Base-by-base conservation (phyloP, 2,888 invertebrate genomes). In the Thecocarcelia acutangulata region DNA sequence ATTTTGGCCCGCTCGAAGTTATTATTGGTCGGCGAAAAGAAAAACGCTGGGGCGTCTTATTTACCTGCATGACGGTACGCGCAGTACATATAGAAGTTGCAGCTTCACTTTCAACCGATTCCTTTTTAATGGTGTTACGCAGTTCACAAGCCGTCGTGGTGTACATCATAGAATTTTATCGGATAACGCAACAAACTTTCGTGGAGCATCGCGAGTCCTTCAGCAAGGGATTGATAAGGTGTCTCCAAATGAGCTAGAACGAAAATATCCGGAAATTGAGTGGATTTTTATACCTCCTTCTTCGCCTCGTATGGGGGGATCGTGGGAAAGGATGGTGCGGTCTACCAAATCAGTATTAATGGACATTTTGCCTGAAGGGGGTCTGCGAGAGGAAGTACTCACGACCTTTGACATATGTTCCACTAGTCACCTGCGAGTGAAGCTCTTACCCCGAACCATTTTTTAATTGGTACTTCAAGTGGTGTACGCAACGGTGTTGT, bases 171-270 rank as follows among this genome's bases (percentile, higher is more conserved):
- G 66, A n/a, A 73, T 83, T 17, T 5, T 74, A 0, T 79, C 80
- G 1, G 83, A 83, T 37, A 83, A 84, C 12, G 80, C 69, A 17
- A 84, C 82, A 13, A 83, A 84, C 24, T 84, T 84, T 44, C n/a
- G 74, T 9, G 81, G 75, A 0, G 82, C 81, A 1, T 68, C 42
- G 5, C 79, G 64, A 3, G 12, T 70, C 0, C 46, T 74, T 0
- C 8, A 15, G 13, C 4, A 19, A 9, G 63, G 74, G 46, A 70
- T 82, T 11, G 61, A 70, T 12, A 73, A 52, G 19, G 50, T 78
- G 1, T 74, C 69, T 5, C 5, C 44, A 8, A n/a, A 42, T 5
- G 70, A 66, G 9, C 19, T 84, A 3, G 58, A 81, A 56, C 66
- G 48, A 6, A 48, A 58, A 15, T 58, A 77, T 59, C 74, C 80